A percentile compares a stretch with the other conserved stretches of the same genome.
Evolutionary conservation across 2,797 vertebrate species (phyloP).

Genomic region (Scomberomorus guttatus): DNA sequence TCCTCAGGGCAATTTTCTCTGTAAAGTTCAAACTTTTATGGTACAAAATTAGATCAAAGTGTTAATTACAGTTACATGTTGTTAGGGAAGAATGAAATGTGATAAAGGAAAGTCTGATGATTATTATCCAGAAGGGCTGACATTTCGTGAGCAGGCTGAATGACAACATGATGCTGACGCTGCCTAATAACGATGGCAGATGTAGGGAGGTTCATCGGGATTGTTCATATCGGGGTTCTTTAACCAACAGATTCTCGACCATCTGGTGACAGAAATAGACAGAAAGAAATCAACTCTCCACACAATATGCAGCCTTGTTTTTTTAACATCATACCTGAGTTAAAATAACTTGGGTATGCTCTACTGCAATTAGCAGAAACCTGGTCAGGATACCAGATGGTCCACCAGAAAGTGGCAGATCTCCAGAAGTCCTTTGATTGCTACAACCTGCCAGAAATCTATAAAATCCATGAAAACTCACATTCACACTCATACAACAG

Average conservation of each 20-base stretch:
- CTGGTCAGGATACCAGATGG: neutral
- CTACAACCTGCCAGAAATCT: too few species aligned
- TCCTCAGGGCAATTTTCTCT: neutral
- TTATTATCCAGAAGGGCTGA: neutral
- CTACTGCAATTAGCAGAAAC: too few species aligned
- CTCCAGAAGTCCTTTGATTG: too few species aligned
- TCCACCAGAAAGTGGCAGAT: too few species aligned
- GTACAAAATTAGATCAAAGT: neutral
- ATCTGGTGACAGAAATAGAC: slow-evolving; percentile 10
- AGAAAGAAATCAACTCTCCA: neutral
- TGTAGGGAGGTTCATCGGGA: neutral
- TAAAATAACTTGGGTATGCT: neutral
- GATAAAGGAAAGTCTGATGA: neutral
- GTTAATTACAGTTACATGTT: neutral
- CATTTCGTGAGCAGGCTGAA: neutral
- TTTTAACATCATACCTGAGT: neutral
- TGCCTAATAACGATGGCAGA: neutral
- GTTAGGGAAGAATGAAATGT: too few species aligned
- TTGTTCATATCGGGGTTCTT: neutral
- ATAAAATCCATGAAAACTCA: too few species aligned
- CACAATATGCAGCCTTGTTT: too few species aligned
- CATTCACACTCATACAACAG: too few species aligned
- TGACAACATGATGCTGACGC: neutral
- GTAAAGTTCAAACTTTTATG: neutral
- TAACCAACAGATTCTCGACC: neutral